These are phyloP conservation scores for Leptodactylus fallax DNA, from an alignment of 2,797 vertebrate species.

Conservation along the genomic window DNA sequence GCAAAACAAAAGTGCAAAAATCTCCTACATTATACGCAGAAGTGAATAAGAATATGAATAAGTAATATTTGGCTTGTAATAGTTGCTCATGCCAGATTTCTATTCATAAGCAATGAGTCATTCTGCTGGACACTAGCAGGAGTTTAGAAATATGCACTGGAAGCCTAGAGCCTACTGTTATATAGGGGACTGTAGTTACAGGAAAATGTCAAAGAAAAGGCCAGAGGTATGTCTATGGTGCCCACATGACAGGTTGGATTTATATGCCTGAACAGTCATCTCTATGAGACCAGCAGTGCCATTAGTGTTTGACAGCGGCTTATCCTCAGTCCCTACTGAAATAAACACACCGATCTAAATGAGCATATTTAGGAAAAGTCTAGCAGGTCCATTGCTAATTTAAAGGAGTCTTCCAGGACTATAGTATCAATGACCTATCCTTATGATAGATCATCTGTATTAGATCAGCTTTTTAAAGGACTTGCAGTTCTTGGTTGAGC, in stretches of 20 bases:
- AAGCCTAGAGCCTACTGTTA: not conserved
- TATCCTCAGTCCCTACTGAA: not conserved
- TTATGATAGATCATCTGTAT: too few species aligned
- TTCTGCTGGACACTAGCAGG: not conserved
- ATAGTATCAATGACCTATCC: too few species aligned
- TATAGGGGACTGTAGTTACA: not conserved
- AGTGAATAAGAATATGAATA: not conserved
- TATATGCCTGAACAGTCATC: not conserved
- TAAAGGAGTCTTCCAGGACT: too few species aligned
- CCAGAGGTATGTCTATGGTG: not conserved
- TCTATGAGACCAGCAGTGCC: not conserved
- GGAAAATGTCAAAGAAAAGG: not conserved
- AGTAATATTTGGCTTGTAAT: not conserved
- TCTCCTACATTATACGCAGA: not conserved
- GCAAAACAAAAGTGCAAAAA: not conserved
- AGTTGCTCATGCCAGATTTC: not conserved
- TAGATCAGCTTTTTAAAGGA: too few species aligned
- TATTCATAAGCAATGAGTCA: not conserved
- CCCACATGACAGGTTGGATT: not conserved
- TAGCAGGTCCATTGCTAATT: too few species aligned
- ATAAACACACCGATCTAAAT: not conserved
- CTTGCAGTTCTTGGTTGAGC: too few species aligned
- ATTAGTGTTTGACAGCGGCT: not conserved
- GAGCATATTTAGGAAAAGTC: too few species aligned
- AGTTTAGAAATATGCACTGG: not conserved